Base-by-base conservation (phyloP, 2,113 vertebrate genomes). In the Cyphomyrus plagiostoma region DNA sequence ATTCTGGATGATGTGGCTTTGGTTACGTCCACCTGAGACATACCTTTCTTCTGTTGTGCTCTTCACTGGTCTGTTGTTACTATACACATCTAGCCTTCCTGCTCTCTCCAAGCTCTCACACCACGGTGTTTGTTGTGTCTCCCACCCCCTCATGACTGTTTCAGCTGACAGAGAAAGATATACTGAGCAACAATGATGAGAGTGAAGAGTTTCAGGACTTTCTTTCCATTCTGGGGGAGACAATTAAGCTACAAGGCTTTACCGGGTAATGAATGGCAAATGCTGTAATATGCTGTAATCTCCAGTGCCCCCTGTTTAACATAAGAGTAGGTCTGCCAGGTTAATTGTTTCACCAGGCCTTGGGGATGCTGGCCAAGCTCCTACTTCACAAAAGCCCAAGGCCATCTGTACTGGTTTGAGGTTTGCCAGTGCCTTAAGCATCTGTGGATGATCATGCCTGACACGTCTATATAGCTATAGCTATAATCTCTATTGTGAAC, bases 161-260 rank as follows among this genome's bases (percentile, higher is more conserved):
- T 89, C 88, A 98, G 97, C 93, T 97, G 0, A 97, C 96, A 0
- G 97, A 98, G 90, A 96, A 97, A 91, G 97, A 98, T 56, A 96
- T 98, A 90, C 97, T 98, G 66, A 93, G 96, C 91, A 98, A 98
- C 93, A 96, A 94, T 8, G 95, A 97, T 80, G 97, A 98, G 92
- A 98, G 96, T 92, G 92, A 95, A 39, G 96, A 95, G 89, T 98
- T 98, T 90, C 92, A 95, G 80, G 97, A 97, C 62, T 97, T 98
- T 91, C 93, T 98, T 84, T 95, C 97, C 42, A 94, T 98, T 91
- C 93, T 98, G 92, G 97, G 97, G 48, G 96, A 97, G 87, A 97
- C 94, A 0, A 93, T 98, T 90, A 94, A 96, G 89, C 95, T 98
- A 70, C 96, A 96, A 89, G 97, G 97, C 90, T 98, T 98, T 85